Base-by-base conservation (phyloP, 2,797 vertebrate genomes). In the Enteromius unitaeniatus region DNA sequence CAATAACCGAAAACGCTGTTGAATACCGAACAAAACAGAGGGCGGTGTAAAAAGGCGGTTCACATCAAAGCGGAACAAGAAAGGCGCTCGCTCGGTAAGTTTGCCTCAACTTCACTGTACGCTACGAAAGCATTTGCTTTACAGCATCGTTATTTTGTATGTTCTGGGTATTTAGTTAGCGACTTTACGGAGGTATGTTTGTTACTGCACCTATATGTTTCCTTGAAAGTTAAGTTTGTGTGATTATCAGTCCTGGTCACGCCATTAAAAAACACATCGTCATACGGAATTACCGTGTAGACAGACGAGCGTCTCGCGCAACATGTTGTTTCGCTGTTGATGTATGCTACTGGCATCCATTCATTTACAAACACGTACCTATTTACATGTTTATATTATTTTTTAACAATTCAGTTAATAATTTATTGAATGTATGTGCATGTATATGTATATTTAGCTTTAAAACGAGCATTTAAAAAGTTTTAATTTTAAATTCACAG, bases 41-140 rank as follows among this genome's bases (percentile, higher is more conserved):
- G 23, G 51, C 42, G 40, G 65, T 17, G 34, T 37, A 40, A 55
- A 73, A 79, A 79, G 69, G 81, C 82, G 86, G 53, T 84, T 28
- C 7, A 77, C 91, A 93, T 92, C 92, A 94, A 95, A 93, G 91
- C 93, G 93, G 94, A 96, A 95, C 93, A 94, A 94, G 94, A 94
- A 94, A 82, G 84, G 82, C 68, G 49, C 81, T 77, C 72, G 67
- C 7, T 88, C 31, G 85, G 88, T 90, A 88, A 95, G 95, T 95
- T 95, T 89, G 83, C 65, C 84, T 84, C 70, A 89, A 79, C 83
- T 86, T 85, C 6, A 58, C 73, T 31, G 19, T 28, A 45, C 11
- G n/a, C 58, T 49, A 23, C 60, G 62, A 47, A 26, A 62, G 37
- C 37, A 2, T 79, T 28, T 51, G 31, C 40, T 55, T 23, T 51